phyloP scores from a whole-genome alignment of 2,113 vertebrate genomes.

The Ptilorrhoa leucosticta region DNA sequence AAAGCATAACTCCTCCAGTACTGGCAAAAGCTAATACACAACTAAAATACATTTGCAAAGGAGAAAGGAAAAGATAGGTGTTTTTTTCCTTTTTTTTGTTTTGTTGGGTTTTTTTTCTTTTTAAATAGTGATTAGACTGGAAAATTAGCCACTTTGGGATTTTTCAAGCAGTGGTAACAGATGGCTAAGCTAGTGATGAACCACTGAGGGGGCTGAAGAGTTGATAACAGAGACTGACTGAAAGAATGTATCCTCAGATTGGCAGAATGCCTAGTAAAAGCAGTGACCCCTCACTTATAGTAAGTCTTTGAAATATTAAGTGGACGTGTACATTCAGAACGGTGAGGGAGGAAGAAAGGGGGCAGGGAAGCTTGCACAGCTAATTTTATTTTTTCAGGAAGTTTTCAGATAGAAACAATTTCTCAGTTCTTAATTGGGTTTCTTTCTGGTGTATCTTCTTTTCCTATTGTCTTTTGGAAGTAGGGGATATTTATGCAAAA shows the following conservation, averaged over 20 bases:
- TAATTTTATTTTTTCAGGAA: background rate
- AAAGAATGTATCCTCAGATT: background rate
- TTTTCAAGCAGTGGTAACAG: slow-evolving; percentile 30
- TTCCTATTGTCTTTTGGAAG: background rate
- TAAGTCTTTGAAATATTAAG: slow-evolving; percentile 39
- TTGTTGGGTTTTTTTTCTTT: background rate
- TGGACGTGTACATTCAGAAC: background rate
- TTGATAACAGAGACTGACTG: slow-evolving; percentile 31
- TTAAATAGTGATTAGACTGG: slow-evolving; percentile 10
- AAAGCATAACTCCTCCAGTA: background rate
- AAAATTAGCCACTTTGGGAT: slow-evolving; percentile 25
- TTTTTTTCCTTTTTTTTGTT: background rate
- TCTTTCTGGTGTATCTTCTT: background rate
- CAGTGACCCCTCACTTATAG: background rate
- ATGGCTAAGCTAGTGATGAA: slow-evolving; percentile 45
- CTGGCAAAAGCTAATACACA: background rate
- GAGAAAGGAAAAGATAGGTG: background rate
- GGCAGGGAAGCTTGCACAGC: background rate
- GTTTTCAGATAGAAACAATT: background rate
- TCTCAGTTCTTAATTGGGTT: background rate
- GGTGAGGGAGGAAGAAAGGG: fast-evolving
- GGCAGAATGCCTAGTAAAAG: slow-evolving; percentile 34
- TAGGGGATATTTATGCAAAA: background rate
- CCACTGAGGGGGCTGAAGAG: background rate
- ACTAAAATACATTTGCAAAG: background rate